Evolutionary conservation across 1,140 invertebrate species (phyloP), one percentile per base, ranked within the genome.

Genomic region (silkworm (Bombyx mori)): DNA sequence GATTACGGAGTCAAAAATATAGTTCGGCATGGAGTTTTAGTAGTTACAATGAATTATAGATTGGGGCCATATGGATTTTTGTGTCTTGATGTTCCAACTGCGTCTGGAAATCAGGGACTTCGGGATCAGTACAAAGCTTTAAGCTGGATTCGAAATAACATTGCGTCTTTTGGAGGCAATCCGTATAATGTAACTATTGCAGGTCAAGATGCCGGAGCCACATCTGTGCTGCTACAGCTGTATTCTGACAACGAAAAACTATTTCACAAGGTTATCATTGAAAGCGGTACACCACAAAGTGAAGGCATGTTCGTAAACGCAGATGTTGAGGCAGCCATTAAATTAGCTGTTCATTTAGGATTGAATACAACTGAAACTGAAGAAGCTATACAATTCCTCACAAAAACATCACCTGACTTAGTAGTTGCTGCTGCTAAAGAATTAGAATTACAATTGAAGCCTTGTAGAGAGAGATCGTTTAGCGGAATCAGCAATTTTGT

Each of bases 31-130:
- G 77, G 69, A 45, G 73, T 86, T 44, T 54, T 86, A 49, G 75
- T 86, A 3, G 77, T 86, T 0, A 83, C 80, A 7, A 63, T 85
- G 10, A 86, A 85, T 55, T 86, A 86, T 54, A 75, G 83, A 6
- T 63, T 86, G 18, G 83, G 83, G 7, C 77, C 82, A 1, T 85
- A 85, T 44, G 83, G 83, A 44, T 86, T 85, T 55, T 72, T 86
- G 75, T 86, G 83, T 22, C 66, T 86, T 1, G 73, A 81, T 59
- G 58, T 71, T 12, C 81, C 83, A 0, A 44, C 63, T 7, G 89
- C 89, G 5, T 91, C 92, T 2, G 93, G 93, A 6, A 94, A 94
- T 71, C 90, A 90, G 54, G 93, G 92, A 2, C 77, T 94, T 12
- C 90, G 91, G 69, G 93, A 94, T 63, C 92, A 93, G 63, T 81